Evolutionary conservation across 1,140 invertebrate species (phyloP), one percentile per base, ranked within the genome.

Genomic region (Drosophila sproati): DNA sequence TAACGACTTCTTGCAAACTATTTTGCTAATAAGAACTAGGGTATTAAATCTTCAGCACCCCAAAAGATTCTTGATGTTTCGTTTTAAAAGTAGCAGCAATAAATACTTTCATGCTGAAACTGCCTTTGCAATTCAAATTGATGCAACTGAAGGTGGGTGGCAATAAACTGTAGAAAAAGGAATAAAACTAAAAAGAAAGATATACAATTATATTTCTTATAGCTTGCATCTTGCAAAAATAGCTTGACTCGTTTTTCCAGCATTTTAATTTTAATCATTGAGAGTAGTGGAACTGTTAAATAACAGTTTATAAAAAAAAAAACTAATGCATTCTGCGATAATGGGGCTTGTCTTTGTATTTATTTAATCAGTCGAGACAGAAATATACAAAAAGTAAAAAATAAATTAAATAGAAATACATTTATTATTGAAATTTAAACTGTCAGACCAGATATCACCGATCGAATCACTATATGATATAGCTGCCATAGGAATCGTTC

Each of bases 71-170:
- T 41, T 3, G 39, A 41, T 41, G 39, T 45, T 5, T 29, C 28
- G 20, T 20, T 12, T 43, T 37, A 41, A 41, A 41, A 7, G 10
- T 43, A n/a, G 39, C 52, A n/a, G 45, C 39, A 74, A 47, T 47
- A 20, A 55, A 59, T n/a, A 32, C 7, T 31, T 51, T 57, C 57
- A 45, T 41, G 28, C 51, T 56, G 39, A 59, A 63, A 75, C 64
- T 70, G 52, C 54, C 52, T 75, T 75, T 64, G 57, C 67, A 63
- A 74, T 70, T 56, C 67, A 70, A 74, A 74, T 70, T 74, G 62
- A 63, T 73, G 56, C 71, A 60, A 8, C 63, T 41, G 29, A 35
- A 63, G 37, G 45, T 50, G 20, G 34, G 12, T 51, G 7, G 35
- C 52, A 51, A 57, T 57, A 72, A 64, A 56, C 60, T 72, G 5